Conservation (phyloP, 1,140 invertebrate genomes). For the Notospermus geniculatus region DNA sequence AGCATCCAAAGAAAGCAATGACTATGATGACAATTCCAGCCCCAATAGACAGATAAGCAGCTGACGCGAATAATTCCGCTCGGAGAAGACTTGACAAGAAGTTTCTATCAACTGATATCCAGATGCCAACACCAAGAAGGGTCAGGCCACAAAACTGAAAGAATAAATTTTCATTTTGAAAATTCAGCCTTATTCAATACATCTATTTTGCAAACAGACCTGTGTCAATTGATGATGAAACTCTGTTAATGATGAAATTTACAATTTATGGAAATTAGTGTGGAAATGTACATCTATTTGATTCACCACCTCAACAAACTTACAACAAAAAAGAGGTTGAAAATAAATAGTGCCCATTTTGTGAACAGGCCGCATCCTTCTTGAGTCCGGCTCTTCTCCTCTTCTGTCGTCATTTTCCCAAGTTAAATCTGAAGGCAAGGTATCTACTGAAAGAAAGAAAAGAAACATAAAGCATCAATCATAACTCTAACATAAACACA, state of each 20-base stretch:
- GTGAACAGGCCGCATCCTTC: slow-evolving; percentile 3
- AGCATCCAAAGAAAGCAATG: slow-evolving; percentile 4
- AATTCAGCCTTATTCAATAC: too few species aligned
- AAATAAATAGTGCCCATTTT: not conserved
- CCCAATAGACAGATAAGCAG: not conserved
- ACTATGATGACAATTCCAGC: not conserved
- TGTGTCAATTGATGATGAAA: too few species aligned
- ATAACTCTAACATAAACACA: too few species aligned
- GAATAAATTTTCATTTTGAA: not conserved
- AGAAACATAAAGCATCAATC: too few species aligned
- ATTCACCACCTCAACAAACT: not conserved
- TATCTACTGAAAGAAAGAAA: too few species aligned
- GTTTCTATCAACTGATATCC: slow-evolving; percentile 8
- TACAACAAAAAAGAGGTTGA: slow-evolving; percentile 3
- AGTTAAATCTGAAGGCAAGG: too few species aligned
- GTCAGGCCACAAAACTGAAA: slow-evolving; percentile 2
- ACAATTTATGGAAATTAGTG: not conserved
- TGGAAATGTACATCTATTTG: not conserved
- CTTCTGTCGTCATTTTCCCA: not conserved
- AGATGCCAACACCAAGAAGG: not conserved
- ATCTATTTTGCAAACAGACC: too few species aligned
- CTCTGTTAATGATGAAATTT: not conserved
- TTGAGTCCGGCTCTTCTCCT: not conserved
- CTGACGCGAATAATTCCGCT: not conserved
- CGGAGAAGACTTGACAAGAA: not conserved